Percentiles rank a stretch among this genome's conserved stretches.
These are phyloP conservation scores for Lathamus discolor DNA, from an alignment of 2,113 vertebrate genomes.

Conservation along the genomic window DNA sequence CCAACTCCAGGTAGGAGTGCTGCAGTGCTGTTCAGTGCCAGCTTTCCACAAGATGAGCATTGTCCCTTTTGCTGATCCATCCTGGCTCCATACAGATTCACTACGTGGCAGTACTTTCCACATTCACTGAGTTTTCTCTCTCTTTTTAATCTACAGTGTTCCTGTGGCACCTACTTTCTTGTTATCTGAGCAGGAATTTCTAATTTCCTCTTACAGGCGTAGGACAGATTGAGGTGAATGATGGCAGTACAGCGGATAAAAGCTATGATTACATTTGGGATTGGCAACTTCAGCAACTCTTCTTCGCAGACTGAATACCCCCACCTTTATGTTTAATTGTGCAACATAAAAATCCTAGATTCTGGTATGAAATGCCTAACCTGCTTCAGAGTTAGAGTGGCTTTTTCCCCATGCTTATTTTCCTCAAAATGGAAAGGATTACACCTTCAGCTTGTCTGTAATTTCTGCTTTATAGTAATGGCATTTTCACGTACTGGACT, in stretches of 20 bases:
- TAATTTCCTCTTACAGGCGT: background rate
- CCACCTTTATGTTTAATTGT: background rate
- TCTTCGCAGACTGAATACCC: background rate
- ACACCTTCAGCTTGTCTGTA: background rate
- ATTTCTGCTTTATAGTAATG: background rate
- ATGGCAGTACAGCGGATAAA: background rate
- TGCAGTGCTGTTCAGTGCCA: background rate
- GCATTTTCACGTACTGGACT: background rate
- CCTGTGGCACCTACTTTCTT: background rate
- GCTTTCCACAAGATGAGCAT: background rate
- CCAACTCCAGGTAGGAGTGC: background rate
- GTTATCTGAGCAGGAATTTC: background rate
- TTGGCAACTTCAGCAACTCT: background rate
- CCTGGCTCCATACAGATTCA: background rate
- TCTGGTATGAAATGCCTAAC: background rate
- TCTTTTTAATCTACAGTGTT: background rate
- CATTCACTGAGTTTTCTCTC: background rate
- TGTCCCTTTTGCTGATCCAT: background rate
- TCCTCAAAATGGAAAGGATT: background rate
- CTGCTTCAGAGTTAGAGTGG: background rate
- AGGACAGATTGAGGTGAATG: background rate
- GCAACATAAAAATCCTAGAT: background rate
- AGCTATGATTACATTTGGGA: background rate
- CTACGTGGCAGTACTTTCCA: background rate
- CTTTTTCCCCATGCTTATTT: background rate